These are phyloP conservation scores for Amblyteles armatorius DNA, from an alignment of 2,888 invertebrate genomes.

Conservation along the genomic window DNA sequence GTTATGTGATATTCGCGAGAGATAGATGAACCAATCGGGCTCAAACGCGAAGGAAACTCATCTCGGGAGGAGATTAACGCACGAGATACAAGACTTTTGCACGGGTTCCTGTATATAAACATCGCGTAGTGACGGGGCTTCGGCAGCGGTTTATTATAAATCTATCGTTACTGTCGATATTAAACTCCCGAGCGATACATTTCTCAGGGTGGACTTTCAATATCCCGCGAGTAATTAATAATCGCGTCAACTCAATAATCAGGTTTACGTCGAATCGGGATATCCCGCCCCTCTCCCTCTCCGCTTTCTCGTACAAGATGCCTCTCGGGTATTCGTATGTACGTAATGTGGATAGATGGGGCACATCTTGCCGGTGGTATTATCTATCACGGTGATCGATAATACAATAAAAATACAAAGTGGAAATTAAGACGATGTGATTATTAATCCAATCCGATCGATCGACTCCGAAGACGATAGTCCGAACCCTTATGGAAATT, in stretches of 20 bases:
- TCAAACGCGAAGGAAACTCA: background rate
- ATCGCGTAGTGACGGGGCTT: conserved; percentile 31
- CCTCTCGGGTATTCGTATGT: conserved; percentile 18
- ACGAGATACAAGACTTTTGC: background rate
- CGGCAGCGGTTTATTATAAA: conserved; percentile 58
- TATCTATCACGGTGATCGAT: background rate
- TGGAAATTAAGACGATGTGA: background rate
- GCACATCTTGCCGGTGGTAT: conserved; percentile 37
- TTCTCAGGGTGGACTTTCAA: conserved; percentile 61
- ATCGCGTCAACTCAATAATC: conserved; percentile 47
- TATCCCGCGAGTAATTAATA: conserved; percentile 62
- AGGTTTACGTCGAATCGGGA: conserved; percentile 57
- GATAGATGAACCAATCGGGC: conserved; percentile 1
- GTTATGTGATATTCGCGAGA: conserved; percentile 14
- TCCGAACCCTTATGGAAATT: no score
- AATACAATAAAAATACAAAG: background rate
- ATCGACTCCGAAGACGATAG: no score
- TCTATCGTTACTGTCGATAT: conserved; percentile 69
- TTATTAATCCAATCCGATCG: background rate
- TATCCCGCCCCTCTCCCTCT: conserved; percentile 27
- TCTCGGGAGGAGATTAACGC: conserved; percentile 6
- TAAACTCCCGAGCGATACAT: conserved; percentile 59
- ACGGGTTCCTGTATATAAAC: background rate
- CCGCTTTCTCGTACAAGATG: background rate
- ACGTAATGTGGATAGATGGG: conserved; percentile 22